These are phyloP conservation scores for Lymantria dispar DNA, from an alignment of 2,888 invertebrate genomes.

Conservation along the genomic window DNA sequence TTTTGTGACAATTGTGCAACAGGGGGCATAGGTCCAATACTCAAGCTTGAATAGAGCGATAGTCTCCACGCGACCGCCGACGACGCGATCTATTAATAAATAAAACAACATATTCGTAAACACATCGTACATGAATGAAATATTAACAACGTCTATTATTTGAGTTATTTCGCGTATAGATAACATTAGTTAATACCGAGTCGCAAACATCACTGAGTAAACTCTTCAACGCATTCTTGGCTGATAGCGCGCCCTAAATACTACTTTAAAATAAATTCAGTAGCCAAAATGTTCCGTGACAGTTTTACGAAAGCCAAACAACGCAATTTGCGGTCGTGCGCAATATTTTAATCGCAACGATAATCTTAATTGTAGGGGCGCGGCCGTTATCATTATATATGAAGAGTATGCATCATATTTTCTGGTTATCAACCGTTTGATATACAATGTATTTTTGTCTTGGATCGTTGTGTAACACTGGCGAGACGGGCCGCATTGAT, in stretches of 20 bases:
- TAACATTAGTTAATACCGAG: slow-evolving; percentile 25
- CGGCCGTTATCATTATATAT: slow-evolving; percentile 45
- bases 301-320: slow-evolving; percentile 30
- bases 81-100: slow-evolving; percentile 36
- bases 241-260: slow-evolving; percentile 34
- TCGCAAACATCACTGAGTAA: slow-evolving; percentile 21
- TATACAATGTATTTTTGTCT: slow-evolving; percentile 48
- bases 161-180: slow-evolving; percentile 23
- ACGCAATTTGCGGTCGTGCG: slow-evolving; percentile 37
- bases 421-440: slow-evolving; percentile 34
- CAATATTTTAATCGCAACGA: slow-evolving; percentile 55
- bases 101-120: slow-evolving; percentile 41
- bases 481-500: slow-evolving; percentile 18
- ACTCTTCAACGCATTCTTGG: slow-evolving; percentile 14
- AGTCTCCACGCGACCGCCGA: slow-evolving; percentile 14
- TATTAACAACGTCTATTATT: background rate
- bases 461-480: slow-evolving; percentile 27
- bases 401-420: slow-evolving; percentile 35
- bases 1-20: slow-evolving; percentile 37
- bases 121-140: slow-evolving; percentile 50
- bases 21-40: slow-evolving; percentile 26
- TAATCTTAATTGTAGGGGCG: slow-evolving; percentile 72
- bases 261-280: slow-evolving; percentile 31
- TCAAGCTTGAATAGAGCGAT: slow-evolving; percentile 14
- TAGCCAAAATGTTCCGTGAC: slow-evolving; percentile 43